A percentile compares a stretch with the other conserved stretches of the same genome.
These are phyloP conservation scores for Anthoptus insignis DNA, from an alignment of 2,888 invertebrate genomes.

Conservation along the genomic window DNA sequence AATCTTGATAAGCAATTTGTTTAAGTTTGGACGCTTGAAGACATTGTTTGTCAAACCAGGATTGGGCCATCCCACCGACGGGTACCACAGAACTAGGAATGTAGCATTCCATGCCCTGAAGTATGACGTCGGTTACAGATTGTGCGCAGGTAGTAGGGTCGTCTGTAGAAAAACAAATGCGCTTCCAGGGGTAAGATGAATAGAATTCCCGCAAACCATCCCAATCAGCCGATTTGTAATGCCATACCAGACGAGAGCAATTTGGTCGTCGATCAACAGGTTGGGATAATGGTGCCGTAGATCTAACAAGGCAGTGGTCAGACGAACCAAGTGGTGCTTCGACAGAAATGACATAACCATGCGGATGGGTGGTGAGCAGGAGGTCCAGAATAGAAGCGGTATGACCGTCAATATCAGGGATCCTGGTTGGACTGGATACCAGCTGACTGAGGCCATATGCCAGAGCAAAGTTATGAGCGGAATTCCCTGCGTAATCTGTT, in stretches of 20 bases:
- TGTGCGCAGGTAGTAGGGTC: background rate
- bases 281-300: background rate
- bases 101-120: background rate
- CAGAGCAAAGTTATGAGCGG: background rate
- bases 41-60: too few relatives aligned
- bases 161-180: too few relatives aligned
- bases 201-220: background rate
- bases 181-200: background rate
- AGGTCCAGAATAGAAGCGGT: background rate
- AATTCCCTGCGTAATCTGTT: background rate
- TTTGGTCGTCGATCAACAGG: background rate
- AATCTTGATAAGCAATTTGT: too few relatives aligned
- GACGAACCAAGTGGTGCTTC: too few relatives aligned
- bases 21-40: too few relatives aligned
- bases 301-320: too few relatives aligned
- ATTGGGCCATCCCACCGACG: background rate
- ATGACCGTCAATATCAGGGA: background rate
- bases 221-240: background rate
- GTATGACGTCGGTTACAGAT: background rate
- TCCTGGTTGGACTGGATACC: background rate
- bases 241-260: background rate
- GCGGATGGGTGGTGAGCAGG: background rate
- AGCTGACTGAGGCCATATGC: background rate
- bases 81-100: background rate
- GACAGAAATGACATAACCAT: too few relatives aligned